These are phyloP conservation scores for Romanomermis culicivorax DNA, from an alignment of 2,888 invertebrate genomes.

Conservation along the genomic window DNA sequence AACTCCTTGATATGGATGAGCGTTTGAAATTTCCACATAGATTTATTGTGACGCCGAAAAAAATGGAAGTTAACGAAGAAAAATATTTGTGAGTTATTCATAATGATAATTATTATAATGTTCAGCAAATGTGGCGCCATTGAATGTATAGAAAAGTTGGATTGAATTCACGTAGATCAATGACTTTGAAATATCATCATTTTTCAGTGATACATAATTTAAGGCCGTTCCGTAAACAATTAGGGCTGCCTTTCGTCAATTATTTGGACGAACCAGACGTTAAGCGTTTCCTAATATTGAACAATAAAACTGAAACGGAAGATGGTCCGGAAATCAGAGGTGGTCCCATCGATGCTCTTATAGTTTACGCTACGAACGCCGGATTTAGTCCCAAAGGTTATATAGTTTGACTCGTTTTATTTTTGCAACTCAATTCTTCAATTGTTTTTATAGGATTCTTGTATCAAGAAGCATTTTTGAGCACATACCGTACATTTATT, in stretches of 20 bases:
- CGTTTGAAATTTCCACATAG: background rate
- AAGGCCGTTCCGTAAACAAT: background rate
- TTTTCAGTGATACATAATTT: too few relatives aligned
- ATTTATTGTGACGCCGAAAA: too few relatives aligned
- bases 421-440: background rate
- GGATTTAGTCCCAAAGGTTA: slow-evolving; percentile 9
- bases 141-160: too few relatives aligned
- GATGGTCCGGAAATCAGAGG: slow-evolving; percentile 52
- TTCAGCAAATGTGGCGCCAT: too few relatives aligned
- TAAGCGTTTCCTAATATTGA: background rate
- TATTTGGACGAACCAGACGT: background rate
- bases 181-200: too few relatives aligned
- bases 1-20: background rate
- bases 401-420: too few relatives aligned
- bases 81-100: too few relatives aligned
- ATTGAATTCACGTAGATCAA: too few relatives aligned
- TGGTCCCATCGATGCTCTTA: slow-evolving; percentile 73
- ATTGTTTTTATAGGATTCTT: slow-evolving; percentile 45
- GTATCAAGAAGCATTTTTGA: slow-evolving; percentile 91
- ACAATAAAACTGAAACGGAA: background rate
- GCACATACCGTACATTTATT: slow-evolving; percentile 88
- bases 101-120: too few relatives aligned
- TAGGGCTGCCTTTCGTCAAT: background rate
- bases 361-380: slow-evolving; percentile 83
- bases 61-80: too few relatives aligned